Conservation (phyloP, 1,140 invertebrate genomes). For the Lucilia cuprina region DNA sequence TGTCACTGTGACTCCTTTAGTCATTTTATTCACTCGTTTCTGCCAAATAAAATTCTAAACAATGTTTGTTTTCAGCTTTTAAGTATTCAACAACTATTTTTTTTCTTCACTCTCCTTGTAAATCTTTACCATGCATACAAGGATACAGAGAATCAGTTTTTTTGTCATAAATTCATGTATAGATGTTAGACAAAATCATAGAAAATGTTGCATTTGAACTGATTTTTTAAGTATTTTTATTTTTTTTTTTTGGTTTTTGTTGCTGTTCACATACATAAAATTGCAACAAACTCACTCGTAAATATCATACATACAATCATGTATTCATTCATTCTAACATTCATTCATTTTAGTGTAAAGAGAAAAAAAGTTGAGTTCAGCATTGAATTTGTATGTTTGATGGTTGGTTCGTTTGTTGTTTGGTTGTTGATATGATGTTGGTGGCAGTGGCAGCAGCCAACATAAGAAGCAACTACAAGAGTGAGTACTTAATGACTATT, state of each 20-base stretch:
- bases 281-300: not conserved
- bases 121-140: not conserved
- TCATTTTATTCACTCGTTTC: too few species aligned
- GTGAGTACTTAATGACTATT: constrained; percentile 29
- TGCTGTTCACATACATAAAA: too few species aligned
- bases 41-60: not conserved
- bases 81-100: not conserved
- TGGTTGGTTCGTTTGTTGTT: not conserved
- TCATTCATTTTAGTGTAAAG: not conserved
- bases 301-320: not conserved
- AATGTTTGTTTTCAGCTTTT: not conserved
- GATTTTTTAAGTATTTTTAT: not conserved
- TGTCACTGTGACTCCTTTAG: too few species aligned
- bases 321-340: not conserved
- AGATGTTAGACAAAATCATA: not conserved
- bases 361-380: not conserved
- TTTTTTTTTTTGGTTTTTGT: too few species aligned
- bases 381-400: constrained; percentile 3
- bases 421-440: not conserved
- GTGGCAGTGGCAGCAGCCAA: not conserved
- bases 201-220: not conserved
- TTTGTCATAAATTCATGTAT: not conserved
- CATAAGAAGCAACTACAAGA: too few species aligned
- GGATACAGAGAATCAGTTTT: not conserved
- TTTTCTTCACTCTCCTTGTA: too few species aligned